A percentile compares a stretch with the other conserved stretches of the same genome.
Evolutionary conservation across 2,113 vertebrate species (phyloP).

Genomic region (Panthera leo): DNA sequence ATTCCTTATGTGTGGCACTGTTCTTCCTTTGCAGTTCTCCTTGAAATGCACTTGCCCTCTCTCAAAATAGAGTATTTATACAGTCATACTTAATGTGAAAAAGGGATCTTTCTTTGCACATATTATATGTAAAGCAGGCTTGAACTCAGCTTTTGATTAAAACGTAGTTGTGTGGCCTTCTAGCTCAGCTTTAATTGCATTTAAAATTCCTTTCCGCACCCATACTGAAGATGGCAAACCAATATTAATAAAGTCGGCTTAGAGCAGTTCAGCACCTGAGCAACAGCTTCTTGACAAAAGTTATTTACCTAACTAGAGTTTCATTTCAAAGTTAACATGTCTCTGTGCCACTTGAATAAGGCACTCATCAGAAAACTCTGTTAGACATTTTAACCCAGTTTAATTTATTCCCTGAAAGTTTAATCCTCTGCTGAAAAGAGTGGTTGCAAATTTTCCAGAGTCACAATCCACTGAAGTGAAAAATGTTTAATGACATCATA

Average conservation of each 20-base stretch:
- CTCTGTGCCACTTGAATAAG: constrained; percentile 79
- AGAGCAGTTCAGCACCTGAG: constrained; percentile 74
- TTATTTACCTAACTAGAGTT: constrained; percentile 87
- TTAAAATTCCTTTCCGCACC: constrained; percentile 84
- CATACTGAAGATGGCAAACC: constrained; percentile 81
- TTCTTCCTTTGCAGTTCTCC: constrained; percentile 40
- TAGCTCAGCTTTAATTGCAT: constrained; percentile 83
- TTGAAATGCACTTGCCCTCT: constrained; percentile 54
- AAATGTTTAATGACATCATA: constrained; percentile 85
- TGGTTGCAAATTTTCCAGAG: constrained; percentile 82
- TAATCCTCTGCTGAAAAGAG: constrained; percentile 82
- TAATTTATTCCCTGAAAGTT: constrained; percentile 86
- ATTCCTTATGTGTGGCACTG: background rate
- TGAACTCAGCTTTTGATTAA: constrained; percentile 83
- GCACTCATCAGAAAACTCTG: constrained; percentile 82
- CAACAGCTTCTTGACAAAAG: constrained; percentile 81
- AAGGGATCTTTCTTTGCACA: constrained; percentile 56
- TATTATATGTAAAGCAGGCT: constrained; percentile 72
- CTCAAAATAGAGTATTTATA: constrained; percentile 57
- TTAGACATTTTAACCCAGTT: constrained; percentile 85
- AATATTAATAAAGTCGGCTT: constrained; percentile 88
- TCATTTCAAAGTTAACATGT: constrained; percentile 84
- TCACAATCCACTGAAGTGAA: constrained; percentile 84
- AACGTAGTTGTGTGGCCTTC: constrained; percentile 83
- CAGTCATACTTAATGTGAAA: constrained; percentile 46